Evolutionary conservation across 2,797 vertebrate genomes (phyloP), one percentile per base, ranked within the genome.

Genomic region (Poeciliopsis paucimaculata): DNA sequence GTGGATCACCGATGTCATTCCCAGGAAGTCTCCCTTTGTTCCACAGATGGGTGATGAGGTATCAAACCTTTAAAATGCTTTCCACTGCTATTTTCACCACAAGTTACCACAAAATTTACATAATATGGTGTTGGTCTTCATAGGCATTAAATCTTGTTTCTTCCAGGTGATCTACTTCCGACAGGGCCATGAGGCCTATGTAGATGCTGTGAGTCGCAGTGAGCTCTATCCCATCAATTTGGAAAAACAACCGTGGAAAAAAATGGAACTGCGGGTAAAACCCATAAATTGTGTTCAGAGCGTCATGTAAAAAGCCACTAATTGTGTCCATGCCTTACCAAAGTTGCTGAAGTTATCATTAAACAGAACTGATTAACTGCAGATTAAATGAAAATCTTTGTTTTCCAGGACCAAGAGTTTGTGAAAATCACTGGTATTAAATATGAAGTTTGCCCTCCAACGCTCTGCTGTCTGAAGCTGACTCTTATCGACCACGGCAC

Each of bases 21-120:
- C 98, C 75, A 95, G 97, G 79, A 97, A 97, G 88, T 98, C 98
- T 81, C 98, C 98, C 12, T 99, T 99, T 89, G 97, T 99, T 82
- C 98, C 98, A 64, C 98, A 99, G 82, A 98, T 99, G 98, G 98
- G 98, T 0, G 98, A 99, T 8, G 98, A 99, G 96, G 98, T 99
- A 85, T 85, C 94, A 34, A 6, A 7, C 9, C 5, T 74, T 5
- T 13, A 28, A 16, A 5, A 46, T 2, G 9, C 68, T 71, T 45
- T 43, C 46, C 26, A 45, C 7, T 45, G 5, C 26, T 10, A n/a
- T 45, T 16, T 71, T 28, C 13, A 45, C 1, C 11, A 11, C 34
- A 36, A 43, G 5, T 68, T 68, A 18, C 16, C 16, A 36, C 62
- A 36, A 9, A 11, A 20, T 66, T 18, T 8, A 34, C 39, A 39